Evolutionary conservation across 2,888 invertebrate genomes (phyloP), one percentile per base, ranked within the genome.

Genomic region (Sminthurides aquaticus): DNA sequence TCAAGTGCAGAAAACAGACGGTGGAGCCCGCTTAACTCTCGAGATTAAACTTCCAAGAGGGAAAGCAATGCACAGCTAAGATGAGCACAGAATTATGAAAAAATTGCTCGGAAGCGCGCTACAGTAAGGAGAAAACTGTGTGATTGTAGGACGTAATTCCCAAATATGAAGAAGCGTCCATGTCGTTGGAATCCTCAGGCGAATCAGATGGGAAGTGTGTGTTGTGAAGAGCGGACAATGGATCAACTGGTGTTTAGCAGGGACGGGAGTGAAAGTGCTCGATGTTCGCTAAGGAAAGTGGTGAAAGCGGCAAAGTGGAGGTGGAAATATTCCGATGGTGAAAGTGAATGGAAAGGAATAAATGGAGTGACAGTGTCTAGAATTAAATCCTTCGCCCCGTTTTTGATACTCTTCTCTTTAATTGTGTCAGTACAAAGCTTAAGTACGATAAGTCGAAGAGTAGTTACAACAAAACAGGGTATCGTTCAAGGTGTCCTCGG

Each of bases 401-500:
- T 52, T 20, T 52, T 52, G 5, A 20, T 22, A 20, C 20, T 52
- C 20, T 22, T 52, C 15, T 52, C 24, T 24, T 24, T 63, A 5
- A 57, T 60, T 26, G 24, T 8, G 1, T 49, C 29, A 49, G 63
- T 63, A 22, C n/a, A 27, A 25, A 49, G 57, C 49, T 24, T 57
- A 8, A 63, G 49, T 56, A 59, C 66, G 3, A 43, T 74, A n/a
- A 74, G 74, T 64, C 69, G 71, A 20, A 54, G 74, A 49, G 70
- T 74, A 18, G 74, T 74, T 1, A 69, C 71, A 57, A 72, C 72
- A 5, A 74, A 72, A 57, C 72, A 72, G 64, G 72, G 72, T 1
- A 70, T 69, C 15, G 68, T 72, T 3, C 72, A 74, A 62, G 74
- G 74, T 18, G 65, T 72, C 52, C 65, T 74, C 25, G 71, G 71